Percentiles rank a stretch among this genome's conserved stretches.
Evolutionary conservation across 2,888 invertebrate species (phyloP).

Genomic region (Gymnosoma rotundatum): DNA sequence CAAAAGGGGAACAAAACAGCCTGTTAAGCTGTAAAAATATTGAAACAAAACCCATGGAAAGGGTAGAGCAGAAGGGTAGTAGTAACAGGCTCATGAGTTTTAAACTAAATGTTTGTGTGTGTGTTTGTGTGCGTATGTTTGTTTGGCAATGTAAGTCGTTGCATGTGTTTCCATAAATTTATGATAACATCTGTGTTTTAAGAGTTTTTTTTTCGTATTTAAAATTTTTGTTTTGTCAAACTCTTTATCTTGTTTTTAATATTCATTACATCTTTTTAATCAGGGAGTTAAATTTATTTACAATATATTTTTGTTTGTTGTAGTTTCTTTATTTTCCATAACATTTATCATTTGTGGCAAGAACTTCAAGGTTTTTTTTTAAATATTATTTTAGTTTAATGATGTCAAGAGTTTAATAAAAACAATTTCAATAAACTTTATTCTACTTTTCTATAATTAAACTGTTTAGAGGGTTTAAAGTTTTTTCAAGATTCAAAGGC

Average conservation of each 20-base stretch:
- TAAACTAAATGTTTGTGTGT: neutral
- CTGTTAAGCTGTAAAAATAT: slow-evolving; percentile 28
- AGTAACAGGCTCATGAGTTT: slow-evolving; percentile 29
- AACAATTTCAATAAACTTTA: neutral
- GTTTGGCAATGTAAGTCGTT: neutral
- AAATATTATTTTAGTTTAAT: neutral
- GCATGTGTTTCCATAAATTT: slow-evolving; percentile 37
- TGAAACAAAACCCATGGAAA: slow-evolving; percentile 1
- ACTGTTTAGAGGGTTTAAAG: neutral
- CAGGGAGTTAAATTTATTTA: slow-evolving; percentile 55
- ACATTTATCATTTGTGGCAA: slow-evolving; percentile 56
- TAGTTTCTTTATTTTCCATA: slow-evolving; percentile 27
- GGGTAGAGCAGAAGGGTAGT: slow-evolving; percentile 23
- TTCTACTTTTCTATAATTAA: neutral
- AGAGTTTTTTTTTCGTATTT: neutral
- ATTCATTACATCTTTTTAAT: slow-evolving; percentile 69
- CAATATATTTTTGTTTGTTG: neutral
- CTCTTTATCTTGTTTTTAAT: slow-evolving; percentile 63
- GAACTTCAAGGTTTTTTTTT: neutral
- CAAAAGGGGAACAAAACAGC: slow-evolving; percentile 30
- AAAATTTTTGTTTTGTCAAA: slow-evolving; percentile 3
- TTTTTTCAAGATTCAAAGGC: neutral
- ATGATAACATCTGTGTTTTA: slow-evolving; percentile 68
- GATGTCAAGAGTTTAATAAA: neutral
- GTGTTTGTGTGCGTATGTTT: neutral